phyloP scores from a whole-genome alignment of 2,888 invertebrate genomes.

The Chalcis sispes region DNA sequence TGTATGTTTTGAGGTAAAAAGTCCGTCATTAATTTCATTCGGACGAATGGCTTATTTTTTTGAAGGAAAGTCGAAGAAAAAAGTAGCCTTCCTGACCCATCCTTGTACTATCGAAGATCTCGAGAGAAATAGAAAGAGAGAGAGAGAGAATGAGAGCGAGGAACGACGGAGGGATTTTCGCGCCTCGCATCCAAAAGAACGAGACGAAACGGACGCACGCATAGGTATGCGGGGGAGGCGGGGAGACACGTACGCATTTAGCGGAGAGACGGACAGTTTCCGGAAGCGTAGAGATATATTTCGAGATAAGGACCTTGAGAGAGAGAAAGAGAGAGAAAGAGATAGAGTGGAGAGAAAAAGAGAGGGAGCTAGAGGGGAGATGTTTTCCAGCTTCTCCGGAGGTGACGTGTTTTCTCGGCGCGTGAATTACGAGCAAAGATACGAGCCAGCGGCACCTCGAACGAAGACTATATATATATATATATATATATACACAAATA shows the following conservation, averaged over 20 bases:
- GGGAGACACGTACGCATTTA: not conserved
- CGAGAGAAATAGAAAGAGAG: too few species aligned
- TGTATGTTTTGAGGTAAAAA: slow-evolving; percentile 42
- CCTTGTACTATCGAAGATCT: not conserved
- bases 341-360: not conserved
- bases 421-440: slow-evolving; percentile 63
- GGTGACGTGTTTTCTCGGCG: slow-evolving; percentile 61
- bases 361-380: not conserved
- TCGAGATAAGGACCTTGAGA: slow-evolving; percentile 56
- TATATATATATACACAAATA: not conserved
- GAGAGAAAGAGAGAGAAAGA: not conserved
- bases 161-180: slow-evolving; percentile 48
- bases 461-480: not conserved
- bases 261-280: slow-evolving; percentile 73
- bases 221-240: too few species aligned
- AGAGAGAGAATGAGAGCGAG: slow-evolving; percentile 18
- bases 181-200: not conserved
- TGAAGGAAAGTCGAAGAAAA: slow-evolving; percentile 42
- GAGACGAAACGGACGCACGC: not conserved
- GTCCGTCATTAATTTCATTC: slow-evolving; percentile 49
- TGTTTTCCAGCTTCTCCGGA: slow-evolving; percentile 45
- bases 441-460: not conserved
- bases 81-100: slow-evolving; percentile 20
- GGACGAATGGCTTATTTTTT: slow-evolving; percentile 54
- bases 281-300: slow-evolving; percentile 74